Conservation (phyloP, 2,113 vertebrate species). For the Hoplias malabaricus region DNA sequence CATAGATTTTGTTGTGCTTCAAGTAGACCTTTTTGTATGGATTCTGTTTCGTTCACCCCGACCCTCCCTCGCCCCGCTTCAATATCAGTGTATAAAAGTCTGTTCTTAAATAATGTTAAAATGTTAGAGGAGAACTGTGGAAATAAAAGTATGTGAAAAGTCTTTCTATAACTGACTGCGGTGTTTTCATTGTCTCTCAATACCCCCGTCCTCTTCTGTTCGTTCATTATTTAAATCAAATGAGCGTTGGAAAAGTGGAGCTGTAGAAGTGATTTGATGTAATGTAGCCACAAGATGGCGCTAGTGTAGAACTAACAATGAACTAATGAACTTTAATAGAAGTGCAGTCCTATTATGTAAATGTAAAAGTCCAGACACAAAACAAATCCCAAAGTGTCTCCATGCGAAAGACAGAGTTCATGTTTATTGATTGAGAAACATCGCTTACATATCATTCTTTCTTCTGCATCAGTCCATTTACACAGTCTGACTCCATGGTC, state of each 20-base stretch:
- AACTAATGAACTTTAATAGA: too few relatives aligned
- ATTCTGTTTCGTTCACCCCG: constrained; percentile 72
- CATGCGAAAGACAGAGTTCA: not conserved
- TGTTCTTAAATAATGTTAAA: constrained; percentile 99
- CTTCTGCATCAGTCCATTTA: not conserved
- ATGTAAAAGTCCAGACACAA: not conserved
- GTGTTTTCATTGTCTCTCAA: constrained; percentile 29
- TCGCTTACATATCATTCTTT: not conserved
- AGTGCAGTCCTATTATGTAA: too few relatives aligned
- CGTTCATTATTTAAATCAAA: not conserved
- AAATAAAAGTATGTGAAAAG: constrained; percentile 99
- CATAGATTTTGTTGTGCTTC: constrained; percentile 96
- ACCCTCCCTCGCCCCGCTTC: constrained; percentile 65
- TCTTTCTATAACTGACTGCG: constrained; percentile 83
- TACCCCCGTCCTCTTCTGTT: not conserved
- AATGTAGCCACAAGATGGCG: constrained; percentile 20
- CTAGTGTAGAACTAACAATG: too few relatives aligned
- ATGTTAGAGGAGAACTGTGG: constrained; percentile 96
- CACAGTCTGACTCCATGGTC: not conserved
- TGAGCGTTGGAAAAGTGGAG: not conserved
- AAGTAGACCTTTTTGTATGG: constrained; percentile 98
- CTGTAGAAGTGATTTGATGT: not conserved
- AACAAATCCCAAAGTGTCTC: not conserved
- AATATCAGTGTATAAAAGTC: constrained; percentile 97
- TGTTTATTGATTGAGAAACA: not conserved